A percentile compares a stretch with the other conserved stretches of the same genome.
phyloP scores from a whole-genome alignment of 92 coral and sea anemone species.

The Epizoanthus scotinus region DNA sequence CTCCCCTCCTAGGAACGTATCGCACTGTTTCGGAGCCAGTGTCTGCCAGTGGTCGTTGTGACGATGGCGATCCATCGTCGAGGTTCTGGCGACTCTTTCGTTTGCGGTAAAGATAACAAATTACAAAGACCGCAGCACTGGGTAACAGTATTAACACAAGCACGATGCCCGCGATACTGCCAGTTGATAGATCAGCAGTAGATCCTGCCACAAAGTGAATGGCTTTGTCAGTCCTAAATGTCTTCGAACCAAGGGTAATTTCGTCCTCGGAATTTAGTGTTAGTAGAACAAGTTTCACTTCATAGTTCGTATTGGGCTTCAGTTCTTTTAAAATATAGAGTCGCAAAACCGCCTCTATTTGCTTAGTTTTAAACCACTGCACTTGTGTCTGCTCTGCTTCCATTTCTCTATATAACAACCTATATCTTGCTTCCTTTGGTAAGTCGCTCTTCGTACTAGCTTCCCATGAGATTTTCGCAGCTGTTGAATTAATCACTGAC shows the following conservation, averaged over 20 bases:
- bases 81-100: not conserved
- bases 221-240: not conserved
- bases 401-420: not conserved
- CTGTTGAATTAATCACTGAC: conserved; percentile 3
- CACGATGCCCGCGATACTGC: not conserved
- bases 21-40: not conserved
- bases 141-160: not conserved
- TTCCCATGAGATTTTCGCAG: not conserved
- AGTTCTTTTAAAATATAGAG: conserved; percentile 7
- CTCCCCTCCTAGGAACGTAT: not conserved
- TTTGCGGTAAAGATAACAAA: not conserved
- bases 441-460: not conserved
- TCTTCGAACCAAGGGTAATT: conserved; percentile 14
- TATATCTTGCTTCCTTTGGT: not conserved
- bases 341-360: not conserved
- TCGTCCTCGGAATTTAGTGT: not conserved
- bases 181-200: conserved; percentile 1
- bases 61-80: not conserved
- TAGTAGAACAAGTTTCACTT: conserved; percentile 13
- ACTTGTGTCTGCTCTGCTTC: not conserved
- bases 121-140: not conserved
- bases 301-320: conserved; percentile 5
- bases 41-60: not conserved
- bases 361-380: conserved; percentile 4
- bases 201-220: not conserved